Percentiles rank a stretch among this genome's conserved stretches.
phyloP scores from a whole-genome alignment of 2,113 vertebrate species.

The Antigone vipio region DNA sequence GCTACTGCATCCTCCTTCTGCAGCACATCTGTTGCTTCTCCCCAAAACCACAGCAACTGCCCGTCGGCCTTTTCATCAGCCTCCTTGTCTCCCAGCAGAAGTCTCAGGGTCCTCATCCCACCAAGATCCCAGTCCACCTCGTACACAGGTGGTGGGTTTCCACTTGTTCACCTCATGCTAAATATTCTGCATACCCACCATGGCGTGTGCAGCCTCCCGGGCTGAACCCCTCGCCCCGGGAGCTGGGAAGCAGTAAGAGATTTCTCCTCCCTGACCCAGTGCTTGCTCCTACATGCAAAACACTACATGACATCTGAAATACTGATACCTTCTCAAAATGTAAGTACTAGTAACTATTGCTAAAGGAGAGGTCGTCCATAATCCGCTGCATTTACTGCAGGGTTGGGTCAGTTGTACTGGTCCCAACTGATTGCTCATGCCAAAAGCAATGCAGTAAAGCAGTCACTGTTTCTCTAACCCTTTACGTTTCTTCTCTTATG shows the following conservation, averaged over 20 bases:
- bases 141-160: not conserved
- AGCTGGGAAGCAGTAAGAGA: not conserved
- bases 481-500: fast-evolving
- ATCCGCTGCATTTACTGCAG: not conserved
- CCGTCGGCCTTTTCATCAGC: not conserved
- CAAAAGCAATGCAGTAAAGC: not conserved
- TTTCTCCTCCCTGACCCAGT: not conserved
- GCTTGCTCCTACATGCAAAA: not conserved
- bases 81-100: not conserved
- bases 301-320: not conserved
- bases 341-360: not conserved
- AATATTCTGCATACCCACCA: not conserved
- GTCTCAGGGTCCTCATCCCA: not conserved
- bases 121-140: not conserved
- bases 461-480: not conserved
- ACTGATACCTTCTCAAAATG: not conserved
- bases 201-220: fast-evolving
- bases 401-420: not conserved
- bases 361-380: not conserved
- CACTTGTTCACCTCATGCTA: not conserved
- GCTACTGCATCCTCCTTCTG: not conserved
- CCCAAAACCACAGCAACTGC: no score
- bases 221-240: fast-evolving
- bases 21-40: no score
- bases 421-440: not conserved